These are phyloP conservation scores for Lasioglossum figueresi DNA, from an alignment of 2,888 invertebrate genomes.

Conservation along the genomic window DNA sequence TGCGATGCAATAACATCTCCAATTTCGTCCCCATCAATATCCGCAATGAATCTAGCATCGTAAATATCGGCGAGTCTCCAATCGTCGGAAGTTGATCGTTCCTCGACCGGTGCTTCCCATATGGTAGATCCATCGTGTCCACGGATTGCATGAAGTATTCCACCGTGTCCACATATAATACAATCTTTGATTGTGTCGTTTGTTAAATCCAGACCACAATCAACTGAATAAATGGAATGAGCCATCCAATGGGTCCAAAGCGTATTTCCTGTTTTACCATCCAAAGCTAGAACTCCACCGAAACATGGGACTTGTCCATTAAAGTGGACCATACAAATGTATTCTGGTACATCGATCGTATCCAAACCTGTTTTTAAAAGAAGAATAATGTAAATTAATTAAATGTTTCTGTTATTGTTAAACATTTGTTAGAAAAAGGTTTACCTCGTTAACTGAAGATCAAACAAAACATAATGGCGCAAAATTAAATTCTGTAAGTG, in stretches of 20 bases:
- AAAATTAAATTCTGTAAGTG: slow-evolving; percentile 66
- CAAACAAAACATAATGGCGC: slow-evolving; percentile 58
- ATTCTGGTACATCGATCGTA: slow-evolving; percentile 83
- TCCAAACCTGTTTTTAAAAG: slow-evolving; percentile 74
- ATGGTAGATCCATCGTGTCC: slow-evolving; percentile 88
- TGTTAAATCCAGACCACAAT: slow-evolving; percentile 90
- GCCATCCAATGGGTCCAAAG: slow-evolving; percentile 91
- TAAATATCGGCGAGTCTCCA: slow-evolving; percentile 85
- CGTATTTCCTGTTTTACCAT: slow-evolving; percentile 89
- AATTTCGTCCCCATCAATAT: slow-evolving; percentile 89
- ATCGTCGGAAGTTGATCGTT: slow-evolving; percentile 50
- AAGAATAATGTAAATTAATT: slow-evolving; percentile 7
- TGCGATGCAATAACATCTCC: slow-evolving; percentile 90
- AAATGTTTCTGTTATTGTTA: not conserved
- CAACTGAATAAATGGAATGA: slow-evolving; percentile 90
- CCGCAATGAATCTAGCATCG: slow-evolving; percentile 89
- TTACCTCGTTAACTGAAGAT: slow-evolving; percentile 31
- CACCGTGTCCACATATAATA: slow-evolving; percentile 89
- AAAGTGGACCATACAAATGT: slow-evolving; percentile 88
- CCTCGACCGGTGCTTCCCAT: slow-evolving; percentile 86
- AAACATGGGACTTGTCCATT: slow-evolving; percentile 88
- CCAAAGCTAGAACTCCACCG: slow-evolving; percentile 91
- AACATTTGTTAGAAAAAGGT: slow-evolving; percentile 22
- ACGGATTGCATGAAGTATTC: slow-evolving; percentile 88
- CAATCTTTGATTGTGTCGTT: slow-evolving; percentile 89